These are phyloP conservation scores for Ornithorhynchus anatinus DNA, from an alignment of 2,113 vertebrate genomes.

Conservation along the genomic window DNA sequence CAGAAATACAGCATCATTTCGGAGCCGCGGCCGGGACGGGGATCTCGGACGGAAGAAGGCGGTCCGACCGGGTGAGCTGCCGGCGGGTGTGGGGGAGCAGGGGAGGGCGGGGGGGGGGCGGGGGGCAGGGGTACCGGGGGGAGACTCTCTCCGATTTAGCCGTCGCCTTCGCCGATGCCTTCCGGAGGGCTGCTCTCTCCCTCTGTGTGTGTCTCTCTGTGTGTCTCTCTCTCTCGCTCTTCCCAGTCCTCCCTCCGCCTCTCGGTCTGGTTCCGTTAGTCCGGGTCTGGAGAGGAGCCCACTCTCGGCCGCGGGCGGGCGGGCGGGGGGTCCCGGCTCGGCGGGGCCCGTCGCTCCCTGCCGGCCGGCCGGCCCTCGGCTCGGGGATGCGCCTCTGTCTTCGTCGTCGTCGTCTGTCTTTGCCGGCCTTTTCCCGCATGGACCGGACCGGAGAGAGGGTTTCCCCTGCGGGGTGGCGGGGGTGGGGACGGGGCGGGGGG, in stretches of 20 bases:
- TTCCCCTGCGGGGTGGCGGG: background rate
- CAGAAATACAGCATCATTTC: constrained; percentile 61
- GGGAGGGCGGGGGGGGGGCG: background rate
- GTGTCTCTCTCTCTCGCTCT: background rate
- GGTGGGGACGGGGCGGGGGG: accelerated
- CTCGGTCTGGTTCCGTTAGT: background rate
- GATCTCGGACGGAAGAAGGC: background rate
- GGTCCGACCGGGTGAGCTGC: background rate
- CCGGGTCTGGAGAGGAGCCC: background rate
- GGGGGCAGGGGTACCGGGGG: background rate
- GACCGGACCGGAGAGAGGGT: accelerated
- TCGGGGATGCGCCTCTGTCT: background rate
- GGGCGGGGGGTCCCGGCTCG: background rate
- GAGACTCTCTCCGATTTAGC: accelerated
- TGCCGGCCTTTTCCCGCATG: background rate
- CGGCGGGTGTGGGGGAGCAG: accelerated
- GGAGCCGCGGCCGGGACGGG: background rate
- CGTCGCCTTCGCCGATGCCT: background rate
- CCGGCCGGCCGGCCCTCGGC: background rate
- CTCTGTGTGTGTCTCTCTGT: background rate
- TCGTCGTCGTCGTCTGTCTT: background rate
- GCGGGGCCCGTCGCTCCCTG: background rate
- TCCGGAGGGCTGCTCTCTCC: background rate
- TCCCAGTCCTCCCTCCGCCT: background rate
- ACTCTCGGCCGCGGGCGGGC: background rate